phyloP scores from a whole-genome alignment of 2,888 invertebrate genomes.

The Ectobius pallidus region DNA sequence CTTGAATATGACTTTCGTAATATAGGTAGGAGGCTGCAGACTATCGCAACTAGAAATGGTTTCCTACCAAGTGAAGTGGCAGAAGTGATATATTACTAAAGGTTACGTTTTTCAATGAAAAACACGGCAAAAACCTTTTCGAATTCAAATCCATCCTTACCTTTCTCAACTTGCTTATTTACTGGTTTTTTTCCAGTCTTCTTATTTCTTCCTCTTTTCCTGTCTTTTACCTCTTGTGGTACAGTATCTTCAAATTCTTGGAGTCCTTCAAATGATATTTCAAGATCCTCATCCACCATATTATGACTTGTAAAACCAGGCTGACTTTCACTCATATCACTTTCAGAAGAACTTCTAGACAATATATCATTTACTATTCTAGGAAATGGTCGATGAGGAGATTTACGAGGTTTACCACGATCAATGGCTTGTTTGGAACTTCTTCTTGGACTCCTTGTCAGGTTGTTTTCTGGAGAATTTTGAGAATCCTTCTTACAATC shows the following conservation, averaged over 20 bases:
- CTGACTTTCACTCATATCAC: conserved; percentile 40
- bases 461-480: too few species aligned
- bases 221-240: conserved; percentile 50
- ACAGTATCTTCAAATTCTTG: conserved; percentile 58
- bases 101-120: too few species aligned
- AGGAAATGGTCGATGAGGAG: conserved; percentile 62
- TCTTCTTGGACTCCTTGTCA: conserved; percentile 44
- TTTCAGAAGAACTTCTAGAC: conserved; percentile 39
- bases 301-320: not conserved
- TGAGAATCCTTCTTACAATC: not conserved
- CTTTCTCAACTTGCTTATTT: conserved; percentile 36
- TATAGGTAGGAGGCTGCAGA: too few species aligned
- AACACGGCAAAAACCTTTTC: too few species aligned
- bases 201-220: too few species aligned
- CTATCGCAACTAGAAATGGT: too few species aligned
- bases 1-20: too few species aligned
- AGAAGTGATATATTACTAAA: too few species aligned
- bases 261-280: conserved; percentile 56
- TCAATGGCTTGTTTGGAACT: conserved; percentile 53
- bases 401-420: conserved; percentile 66
- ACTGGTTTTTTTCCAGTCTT: conserved; percentile 48
- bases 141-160: too few species aligned
- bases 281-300: conserved; percentile 47
- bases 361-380: conserved; percentile 48
- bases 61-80: too few species aligned